Evolutionary conservation across 1,140 invertebrate species (phyloP), one percentile per base, ranked within the genome.

Genomic region (Drosophila trapezifrons): DNA sequence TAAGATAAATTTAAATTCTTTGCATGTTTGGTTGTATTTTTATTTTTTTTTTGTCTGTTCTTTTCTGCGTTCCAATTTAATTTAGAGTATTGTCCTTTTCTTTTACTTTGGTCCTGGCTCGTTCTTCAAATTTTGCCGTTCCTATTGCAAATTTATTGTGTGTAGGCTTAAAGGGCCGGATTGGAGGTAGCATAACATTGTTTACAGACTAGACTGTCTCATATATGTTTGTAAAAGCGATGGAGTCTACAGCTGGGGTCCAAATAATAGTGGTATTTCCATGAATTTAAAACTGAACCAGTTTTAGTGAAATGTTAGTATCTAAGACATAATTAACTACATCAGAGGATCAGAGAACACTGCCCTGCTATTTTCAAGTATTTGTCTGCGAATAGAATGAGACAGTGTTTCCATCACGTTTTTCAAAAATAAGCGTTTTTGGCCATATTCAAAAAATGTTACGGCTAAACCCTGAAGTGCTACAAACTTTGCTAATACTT

Each of bases 1-100:
- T 84, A 74, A 83, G 67, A 85, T 78, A 84, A 84, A 80, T 85
- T 85, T 80, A 85, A 84, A 85, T 85, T 85, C 81, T 43, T 84
- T 67, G 69, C 77, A 84, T 85, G 81, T 59, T 60, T 84, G 57
- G 40, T 32, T 71, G 64, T 25, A 70, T 78, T 55, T 38, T 35
- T 18, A 29, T 22, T 70, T 20, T 54, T 47, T 67, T 56, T 42
- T 42, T 8, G 9, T 29, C 9, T 8, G 8, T 29, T 32, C 9
- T 32, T 32, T 2, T 52, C n/a, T 63, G 20, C 56, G 59, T 49
- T 72, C 40, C 58, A 71, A 56, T 72, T 66, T 60, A 58, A 59
- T 63, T 76, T 84, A 37, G 59, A 40, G 64, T 66, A 40, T 56
- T 46, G 56, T 74, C 70, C 25, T 63, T 80, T 71, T 52, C 35